Conservation (phyloP, 2,888 invertebrate genomes). For the Drosophila parthenogenetica region DNA sequence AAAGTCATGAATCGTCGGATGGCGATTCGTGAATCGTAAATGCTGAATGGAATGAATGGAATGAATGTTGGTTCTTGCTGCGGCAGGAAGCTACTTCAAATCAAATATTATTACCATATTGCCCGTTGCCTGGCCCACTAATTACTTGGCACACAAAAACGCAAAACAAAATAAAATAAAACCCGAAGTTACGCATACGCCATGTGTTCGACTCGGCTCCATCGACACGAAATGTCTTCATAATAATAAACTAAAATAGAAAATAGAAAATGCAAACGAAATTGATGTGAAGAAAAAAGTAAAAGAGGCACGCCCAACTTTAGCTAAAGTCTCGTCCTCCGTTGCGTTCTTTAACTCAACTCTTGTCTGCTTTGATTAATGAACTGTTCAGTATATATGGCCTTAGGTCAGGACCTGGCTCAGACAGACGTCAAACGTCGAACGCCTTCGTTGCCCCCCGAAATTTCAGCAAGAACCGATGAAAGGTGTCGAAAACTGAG, state of each 20-base stretch:
- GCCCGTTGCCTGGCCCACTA: conserved; percentile 45
- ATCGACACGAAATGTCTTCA: conserved; percentile 73
- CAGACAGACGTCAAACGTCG: conserved; percentile 50
- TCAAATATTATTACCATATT: conserved; percentile 64
- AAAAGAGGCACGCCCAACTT: conserved; percentile 57
- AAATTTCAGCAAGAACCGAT: conserved; percentile 11
- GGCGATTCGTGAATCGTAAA: conserved; percentile 4
- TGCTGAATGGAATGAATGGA: background rate
- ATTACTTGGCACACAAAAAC: conserved; percentile 68
- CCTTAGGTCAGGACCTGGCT: conserved; percentile 44
- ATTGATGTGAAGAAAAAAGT: conserved; percentile 5
- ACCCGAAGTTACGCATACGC: conserved; percentile 51
- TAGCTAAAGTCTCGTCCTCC: too few relatives aligned
- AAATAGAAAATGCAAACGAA: conserved; percentile 72
- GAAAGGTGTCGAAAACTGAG: conserved; percentile 76
- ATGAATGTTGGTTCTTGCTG: conserved; percentile 2
- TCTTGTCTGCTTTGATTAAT: conserved; percentile 70
- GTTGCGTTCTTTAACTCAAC: background rate
- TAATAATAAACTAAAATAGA: conserved; percentile 34
- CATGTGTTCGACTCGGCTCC: conserved; percentile 24
- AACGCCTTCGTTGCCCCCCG: conserved; percentile 22
- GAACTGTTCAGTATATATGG: conserved; percentile 40
- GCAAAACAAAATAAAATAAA: conserved; percentile 34
- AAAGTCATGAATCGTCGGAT: conserved; percentile 30
- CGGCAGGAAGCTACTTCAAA: conserved; percentile 54